These are phyloP conservation scores for Platyscapa corneri DNA, from an alignment of 1,140 invertebrate species.

Conservation along the genomic window DNA sequence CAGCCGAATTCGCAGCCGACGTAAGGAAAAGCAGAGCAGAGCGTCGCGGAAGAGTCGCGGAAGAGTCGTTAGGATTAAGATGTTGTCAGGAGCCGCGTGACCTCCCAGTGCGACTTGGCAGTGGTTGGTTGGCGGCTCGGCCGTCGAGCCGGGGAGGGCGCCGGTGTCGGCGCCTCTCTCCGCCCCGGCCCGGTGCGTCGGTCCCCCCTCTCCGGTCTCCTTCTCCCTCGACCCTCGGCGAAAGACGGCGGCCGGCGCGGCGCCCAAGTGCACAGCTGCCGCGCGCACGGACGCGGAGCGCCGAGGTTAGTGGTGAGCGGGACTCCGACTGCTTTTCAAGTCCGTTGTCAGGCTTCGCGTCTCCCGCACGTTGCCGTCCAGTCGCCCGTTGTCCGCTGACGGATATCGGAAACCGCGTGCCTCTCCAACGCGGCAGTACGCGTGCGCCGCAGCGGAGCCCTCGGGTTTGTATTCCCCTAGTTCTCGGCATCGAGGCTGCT, in stretches of 20 bases:
- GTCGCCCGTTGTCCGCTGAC: neutral
- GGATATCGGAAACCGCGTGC: neutral
- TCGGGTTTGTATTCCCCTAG: conserved; percentile 8
- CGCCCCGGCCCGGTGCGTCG: neutral
- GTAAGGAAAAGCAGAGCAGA: too few species aligned
- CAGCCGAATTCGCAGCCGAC: too few species aligned
- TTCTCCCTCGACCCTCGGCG: conserved; percentile 1
- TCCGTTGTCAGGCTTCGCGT: neutral
- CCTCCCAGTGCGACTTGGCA: neutral
- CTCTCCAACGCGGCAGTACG: neutral
- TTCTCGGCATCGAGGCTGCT: too few species aligned
- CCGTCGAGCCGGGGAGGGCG: neutral
- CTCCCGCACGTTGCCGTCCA: neutral
- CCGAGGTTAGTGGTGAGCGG: conserved; percentile 1
- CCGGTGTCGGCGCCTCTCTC: neutral
- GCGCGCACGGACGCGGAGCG: neutral
- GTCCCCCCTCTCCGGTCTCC: neutral
- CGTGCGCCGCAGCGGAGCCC: conserved; percentile 10
- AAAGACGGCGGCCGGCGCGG: neutral
- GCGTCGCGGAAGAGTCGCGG: too few species aligned
- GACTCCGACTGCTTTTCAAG: neutral
- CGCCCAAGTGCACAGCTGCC: conserved; percentile 19
- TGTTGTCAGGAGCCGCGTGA: too few species aligned
- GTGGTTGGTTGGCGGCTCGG: neutral
- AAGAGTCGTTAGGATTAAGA: too few species aligned